These are phyloP conservation scores for Ceyx melanurus DNA, from an alignment of 2,113 vertebrate genomes.

Conservation along the genomic window DNA sequence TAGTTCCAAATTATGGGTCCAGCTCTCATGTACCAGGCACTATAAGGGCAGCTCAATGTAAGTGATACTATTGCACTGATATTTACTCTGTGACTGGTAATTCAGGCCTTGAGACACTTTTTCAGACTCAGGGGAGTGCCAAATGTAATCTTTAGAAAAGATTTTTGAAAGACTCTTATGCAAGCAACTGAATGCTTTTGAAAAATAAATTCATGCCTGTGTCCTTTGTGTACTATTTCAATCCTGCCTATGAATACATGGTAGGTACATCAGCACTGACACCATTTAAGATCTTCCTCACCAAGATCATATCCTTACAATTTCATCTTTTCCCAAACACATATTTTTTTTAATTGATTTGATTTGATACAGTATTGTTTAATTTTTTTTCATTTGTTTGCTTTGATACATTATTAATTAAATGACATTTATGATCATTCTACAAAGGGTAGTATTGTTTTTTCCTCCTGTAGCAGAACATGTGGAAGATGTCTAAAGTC, in stretches of 20 bases:
- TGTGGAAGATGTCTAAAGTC: background rate
- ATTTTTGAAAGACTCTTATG: background rate
- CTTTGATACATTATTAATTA: background rate
- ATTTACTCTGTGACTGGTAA: background rate
- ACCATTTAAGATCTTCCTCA: background rate
- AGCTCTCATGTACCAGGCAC: background rate
- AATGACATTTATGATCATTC: background rate
- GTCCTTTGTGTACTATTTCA: background rate
- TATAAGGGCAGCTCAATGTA: rapidly evolving
- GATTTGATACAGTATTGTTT: background rate
- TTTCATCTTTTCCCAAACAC: background rate
- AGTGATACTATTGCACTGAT: background rate
- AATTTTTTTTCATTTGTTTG: background rate
- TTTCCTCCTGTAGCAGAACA: background rate
- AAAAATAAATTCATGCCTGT: background rate
- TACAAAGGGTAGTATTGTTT: background rate
- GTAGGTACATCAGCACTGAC: background rate
- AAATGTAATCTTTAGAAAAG: background rate
- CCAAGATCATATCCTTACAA: background rate
- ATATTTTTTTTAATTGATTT: background rate
- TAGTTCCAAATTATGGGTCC: background rate
- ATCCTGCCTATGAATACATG: background rate
- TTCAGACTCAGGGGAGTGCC: background rate
- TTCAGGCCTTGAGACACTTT: background rate
- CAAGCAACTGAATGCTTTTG: background rate